Evolutionary conservation across 2,888 invertebrate genomes (phyloP), one percentile per base, ranked within the genome.

Genomic region (Eristalinus sepulchralis): DNA sequence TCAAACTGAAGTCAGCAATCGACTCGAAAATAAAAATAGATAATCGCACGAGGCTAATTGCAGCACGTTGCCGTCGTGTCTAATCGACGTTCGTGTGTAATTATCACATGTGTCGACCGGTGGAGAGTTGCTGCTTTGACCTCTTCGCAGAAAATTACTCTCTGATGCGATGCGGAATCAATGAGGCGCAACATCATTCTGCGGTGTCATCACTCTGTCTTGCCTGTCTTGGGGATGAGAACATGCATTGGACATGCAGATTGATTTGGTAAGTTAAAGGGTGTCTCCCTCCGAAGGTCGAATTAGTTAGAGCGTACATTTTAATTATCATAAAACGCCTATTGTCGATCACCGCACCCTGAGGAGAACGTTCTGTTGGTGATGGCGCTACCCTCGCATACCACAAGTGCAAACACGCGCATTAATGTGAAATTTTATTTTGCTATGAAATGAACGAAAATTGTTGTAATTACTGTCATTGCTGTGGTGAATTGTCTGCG

Each of bases 381-480:
- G 27, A 27, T 27, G 27, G 10, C 17, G 8, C 33, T 9, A 22
- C 68, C 1, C 2, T 39, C 47, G 47, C 47, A 47, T 47, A 47
- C 17, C 47, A 72, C 34, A 17, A 39, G n/a, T 2, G 17, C 5
- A 62, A 8, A 59, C n/a, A 22, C 36, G 2, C 33, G 1, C 33
- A 31, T 3, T 6, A 13, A 27, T 13, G 1, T 11, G n/a, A 22
- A 83, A 75, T 75, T 84, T 70, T 75, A 76, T 83, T 83, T 73
- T 60, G 67, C 47, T 68, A 73, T 64, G 70, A 55, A 80, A 84
- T 66, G 39, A 71, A 71, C 71, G 67, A 81, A 84, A 81, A 81
- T 76, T 59, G 66, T 81, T 76, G 71, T 84, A 76, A 81, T 84
- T 84, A 84, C 71, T 81, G 66, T 71, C 67, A 68, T 84, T 76